Percentiles rank a stretch among this genome's conserved stretches.
Conservation (phyloP, 2,113 vertebrate genomes). For the Sialia sialis region DNA sequence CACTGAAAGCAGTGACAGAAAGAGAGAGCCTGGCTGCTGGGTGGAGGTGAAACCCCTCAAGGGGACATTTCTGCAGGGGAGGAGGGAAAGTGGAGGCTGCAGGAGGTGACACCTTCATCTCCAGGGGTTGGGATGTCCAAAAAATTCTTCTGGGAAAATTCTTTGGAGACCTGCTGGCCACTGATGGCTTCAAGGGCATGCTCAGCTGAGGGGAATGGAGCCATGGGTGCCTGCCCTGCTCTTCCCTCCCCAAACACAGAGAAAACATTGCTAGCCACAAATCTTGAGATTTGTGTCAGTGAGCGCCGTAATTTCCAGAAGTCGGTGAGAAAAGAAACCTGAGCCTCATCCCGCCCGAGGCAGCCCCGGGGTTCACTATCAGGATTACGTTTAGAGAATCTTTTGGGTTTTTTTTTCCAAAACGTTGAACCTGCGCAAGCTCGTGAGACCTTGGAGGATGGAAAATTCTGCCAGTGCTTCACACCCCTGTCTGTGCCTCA, state of each 20-base stretch:
- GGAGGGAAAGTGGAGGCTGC: accelerated
- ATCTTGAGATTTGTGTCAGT: background rate
- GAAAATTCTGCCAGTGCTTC: background rate
- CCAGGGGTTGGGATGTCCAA: accelerated
- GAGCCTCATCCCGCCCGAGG: background rate
- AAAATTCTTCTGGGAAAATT: too few species aligned
- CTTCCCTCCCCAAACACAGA: background rate
- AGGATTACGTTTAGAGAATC: background rate
- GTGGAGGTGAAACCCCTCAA: accelerated
- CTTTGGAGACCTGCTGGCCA: accelerated
- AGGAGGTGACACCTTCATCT: background rate
- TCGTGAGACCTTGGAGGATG: accelerated
- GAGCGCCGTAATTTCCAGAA: background rate
- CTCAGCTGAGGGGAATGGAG: accelerated
- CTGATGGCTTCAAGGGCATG: background rate
- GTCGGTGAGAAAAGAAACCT: background rate
- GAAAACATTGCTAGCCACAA: background rate
- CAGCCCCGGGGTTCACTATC: accelerated
- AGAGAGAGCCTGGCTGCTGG: background rate
- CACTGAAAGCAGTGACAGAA: background rate
- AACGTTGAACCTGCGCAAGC: background rate
- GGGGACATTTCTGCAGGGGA: background rate
- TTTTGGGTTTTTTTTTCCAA: background rate
- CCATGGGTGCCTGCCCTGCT: accelerated
- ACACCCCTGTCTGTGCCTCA: background rate